Percentiles rank a stretch among this genome's conserved stretches.
Conservation (phyloP, 1,140 invertebrate species). For the Bombus sylvicola region DNA sequence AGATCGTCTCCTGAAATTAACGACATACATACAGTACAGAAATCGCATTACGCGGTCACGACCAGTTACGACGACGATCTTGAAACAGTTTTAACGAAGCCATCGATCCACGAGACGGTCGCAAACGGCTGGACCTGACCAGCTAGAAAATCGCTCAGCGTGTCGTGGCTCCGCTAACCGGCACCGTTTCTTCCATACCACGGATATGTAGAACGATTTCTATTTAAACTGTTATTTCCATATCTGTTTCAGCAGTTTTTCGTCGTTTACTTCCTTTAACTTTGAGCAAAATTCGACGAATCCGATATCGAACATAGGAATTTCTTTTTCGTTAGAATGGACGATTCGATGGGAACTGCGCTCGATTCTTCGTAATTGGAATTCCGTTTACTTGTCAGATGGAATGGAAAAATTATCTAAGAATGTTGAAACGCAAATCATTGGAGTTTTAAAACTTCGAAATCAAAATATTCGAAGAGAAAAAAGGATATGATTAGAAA, state of each 20-base stretch:
- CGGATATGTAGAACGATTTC: neutral
- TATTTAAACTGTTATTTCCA: neutral
- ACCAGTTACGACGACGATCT: neutral
- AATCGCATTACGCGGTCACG: neutral
- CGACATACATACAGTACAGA: neutral
- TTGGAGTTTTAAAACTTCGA: neutral
- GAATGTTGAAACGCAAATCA: too few relatives aligned
- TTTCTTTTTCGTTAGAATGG: neutral
- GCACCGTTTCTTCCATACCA: conserved; percentile 7
- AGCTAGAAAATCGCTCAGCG: conserved; percentile 22
- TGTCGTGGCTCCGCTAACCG: neutral
- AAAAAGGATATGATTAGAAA: neutral
- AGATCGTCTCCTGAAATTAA: too few relatives aligned
- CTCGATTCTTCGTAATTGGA: neutral
- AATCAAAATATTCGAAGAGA: neutral
- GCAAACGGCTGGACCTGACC: neutral
- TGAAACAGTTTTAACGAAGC: conserved; percentile 1
- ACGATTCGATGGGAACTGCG: neutral
- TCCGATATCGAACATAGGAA: neutral
- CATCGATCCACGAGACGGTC: neutral
- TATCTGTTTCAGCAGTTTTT: neutral
- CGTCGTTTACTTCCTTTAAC: neutral
- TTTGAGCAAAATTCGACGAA: neutral
- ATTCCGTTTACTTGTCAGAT: neutral
- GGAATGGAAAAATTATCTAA: neutral